These are phyloP conservation scores for Odontesthes bonariensis DNA, from an alignment of 2,113 vertebrate genomes.

Conservation along the genomic window DNA sequence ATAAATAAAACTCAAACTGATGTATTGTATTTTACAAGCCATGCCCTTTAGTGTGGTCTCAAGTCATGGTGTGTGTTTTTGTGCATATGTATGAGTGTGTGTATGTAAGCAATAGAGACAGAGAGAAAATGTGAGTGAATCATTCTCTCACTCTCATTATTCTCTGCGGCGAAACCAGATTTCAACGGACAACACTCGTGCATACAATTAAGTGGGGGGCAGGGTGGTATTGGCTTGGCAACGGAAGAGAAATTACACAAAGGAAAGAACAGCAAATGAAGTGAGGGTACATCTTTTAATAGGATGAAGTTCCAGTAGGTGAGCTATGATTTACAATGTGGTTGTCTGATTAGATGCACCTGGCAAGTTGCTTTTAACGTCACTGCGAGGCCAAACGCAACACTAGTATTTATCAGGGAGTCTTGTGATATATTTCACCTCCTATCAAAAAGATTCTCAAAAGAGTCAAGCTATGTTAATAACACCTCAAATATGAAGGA, in stretches of 20 bases:
- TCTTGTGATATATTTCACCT: neutral
- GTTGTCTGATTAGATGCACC: neutral
- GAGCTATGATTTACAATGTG: neutral
- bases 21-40: slow-evolving; percentile 63
- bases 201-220: slow-evolving; percentile 25
- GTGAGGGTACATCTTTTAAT: slow-evolving; percentile 18
- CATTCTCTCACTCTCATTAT: slow-evolving; percentile 49
- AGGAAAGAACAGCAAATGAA: slow-evolving; percentile 30
- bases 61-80: slow-evolving; percentile 27
- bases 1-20: slow-evolving; percentile 73
- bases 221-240: neutral
- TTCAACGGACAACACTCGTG: slow-evolving; percentile 60
- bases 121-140: slow-evolving; percentile 48
- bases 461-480: no score
- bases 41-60: slow-evolving; percentile 57
- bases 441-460: no score
- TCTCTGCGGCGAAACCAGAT: slow-evolving; percentile 44
- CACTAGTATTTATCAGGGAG: neutral
- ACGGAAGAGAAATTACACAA: slow-evolving; percentile 17
- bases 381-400: no score
- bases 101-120: neutral
- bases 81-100: slow-evolving; percentile 7
- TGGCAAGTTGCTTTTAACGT: no score
- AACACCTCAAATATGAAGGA: no score
- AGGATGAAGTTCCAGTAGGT: no score